These are phyloP conservation scores for Acropora tenuis DNA, from an alignment of 64 coral and sea anemone species.

Conservation along the genomic window DNA sequence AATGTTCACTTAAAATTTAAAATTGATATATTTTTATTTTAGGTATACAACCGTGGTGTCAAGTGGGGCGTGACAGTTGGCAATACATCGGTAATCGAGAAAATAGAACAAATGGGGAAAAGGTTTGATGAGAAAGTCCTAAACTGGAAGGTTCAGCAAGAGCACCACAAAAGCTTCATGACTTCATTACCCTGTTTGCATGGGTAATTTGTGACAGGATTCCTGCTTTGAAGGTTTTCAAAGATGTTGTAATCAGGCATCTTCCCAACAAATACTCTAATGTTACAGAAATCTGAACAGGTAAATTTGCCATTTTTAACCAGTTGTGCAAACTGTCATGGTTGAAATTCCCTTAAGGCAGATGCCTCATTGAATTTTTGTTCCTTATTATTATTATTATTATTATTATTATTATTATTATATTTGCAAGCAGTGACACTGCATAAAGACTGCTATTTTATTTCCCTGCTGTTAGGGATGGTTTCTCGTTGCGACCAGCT, in stretches of 20 bases:
- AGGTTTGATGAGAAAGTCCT: background rate
- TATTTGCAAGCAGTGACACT: background rate
- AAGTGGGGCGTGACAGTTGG: background rate
- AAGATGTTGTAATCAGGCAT: background rate
- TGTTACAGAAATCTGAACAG: too few species aligned
- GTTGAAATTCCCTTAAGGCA: background rate
- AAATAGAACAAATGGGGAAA: slow-evolving; percentile 1
- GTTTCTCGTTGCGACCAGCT: background rate
- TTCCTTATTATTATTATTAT: background rate
- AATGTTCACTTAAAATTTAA: background rate
- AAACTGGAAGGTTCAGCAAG: background rate
- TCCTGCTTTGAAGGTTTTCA: background rate
- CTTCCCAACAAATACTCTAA: too few species aligned
- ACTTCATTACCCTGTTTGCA: slow-evolving; percentile 6
- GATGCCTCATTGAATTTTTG: background rate
- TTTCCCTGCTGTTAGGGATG: background rate
- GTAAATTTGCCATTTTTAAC: slow-evolving; percentile 10
- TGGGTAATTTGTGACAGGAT: background rate
- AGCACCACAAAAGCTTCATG: background rate
- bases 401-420: background rate
- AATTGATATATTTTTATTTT: background rate
- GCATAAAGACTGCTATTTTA: background rate
- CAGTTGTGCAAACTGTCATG: background rate
- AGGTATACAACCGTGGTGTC: background rate
- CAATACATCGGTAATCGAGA: background rate